A percentile compares a stretch with the other conserved stretches of the same genome.
Evolutionary conservation across 2,888 invertebrate genomes (phyloP).

Genomic region (Diaprepes abbreviatus): DNA sequence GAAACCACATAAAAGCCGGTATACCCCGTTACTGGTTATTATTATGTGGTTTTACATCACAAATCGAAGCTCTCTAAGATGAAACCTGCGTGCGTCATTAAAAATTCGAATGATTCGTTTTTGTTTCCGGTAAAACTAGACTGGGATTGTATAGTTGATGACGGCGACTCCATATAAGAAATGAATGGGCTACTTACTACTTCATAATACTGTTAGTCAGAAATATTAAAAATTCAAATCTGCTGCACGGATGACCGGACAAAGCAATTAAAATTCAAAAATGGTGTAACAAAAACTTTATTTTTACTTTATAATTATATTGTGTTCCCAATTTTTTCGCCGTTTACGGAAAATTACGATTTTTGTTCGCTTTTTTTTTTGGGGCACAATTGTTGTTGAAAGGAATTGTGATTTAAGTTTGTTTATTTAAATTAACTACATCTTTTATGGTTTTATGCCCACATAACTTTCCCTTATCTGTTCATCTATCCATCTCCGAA

Average conservation of each 20-base stretch:
- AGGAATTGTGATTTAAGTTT: too few relatives aligned
- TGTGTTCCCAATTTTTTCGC: neutral
- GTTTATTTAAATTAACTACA: too few relatives aligned
- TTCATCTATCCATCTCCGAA: too few relatives aligned
- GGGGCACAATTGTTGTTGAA: too few relatives aligned
- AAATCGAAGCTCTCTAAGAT: slow-evolving; percentile 12
- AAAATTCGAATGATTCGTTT: slow-evolving; percentile 28
- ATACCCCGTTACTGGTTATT: neutral
- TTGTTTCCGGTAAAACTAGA: slow-evolving; percentile 32
- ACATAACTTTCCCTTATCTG: too few relatives aligned
- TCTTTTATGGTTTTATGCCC: too few relatives aligned
- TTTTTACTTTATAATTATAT: neutral
- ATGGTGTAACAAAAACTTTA: neutral
- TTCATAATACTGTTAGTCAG: slow-evolving; percentile 23
- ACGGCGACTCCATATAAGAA: slow-evolving; percentile 18
- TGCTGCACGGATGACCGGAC: neutral
- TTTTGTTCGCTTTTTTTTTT: too few relatives aligned
- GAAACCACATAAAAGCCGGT: slow-evolving; percentile 10
- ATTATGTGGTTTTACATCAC: slow-evolving; percentile 3
- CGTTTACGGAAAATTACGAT: neutral
- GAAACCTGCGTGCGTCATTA: slow-evolving; percentile 24
- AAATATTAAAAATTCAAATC: slow-evolving; percentile 26
- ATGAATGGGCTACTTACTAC: slow-evolving; percentile 28
- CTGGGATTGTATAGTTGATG: neutral
- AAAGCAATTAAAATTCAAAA: slow-evolving; percentile 12